Evolutionary conservation across 1,140 invertebrate species (phyloP).

Genomic region (Drosophila nannoptera): DNA sequence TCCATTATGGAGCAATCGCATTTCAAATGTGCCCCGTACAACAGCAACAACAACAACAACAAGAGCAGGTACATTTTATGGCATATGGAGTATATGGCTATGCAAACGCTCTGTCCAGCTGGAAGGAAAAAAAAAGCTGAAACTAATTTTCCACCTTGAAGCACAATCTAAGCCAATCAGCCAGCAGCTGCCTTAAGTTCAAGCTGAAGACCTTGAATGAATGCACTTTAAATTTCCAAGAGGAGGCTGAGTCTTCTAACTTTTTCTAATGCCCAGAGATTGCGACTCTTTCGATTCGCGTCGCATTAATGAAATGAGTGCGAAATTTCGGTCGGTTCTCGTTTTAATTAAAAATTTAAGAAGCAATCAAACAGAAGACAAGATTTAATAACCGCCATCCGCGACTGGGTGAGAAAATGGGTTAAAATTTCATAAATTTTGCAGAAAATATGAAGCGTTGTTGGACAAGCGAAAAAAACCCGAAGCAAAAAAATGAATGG

Average conservation of each 20-base stretch:
- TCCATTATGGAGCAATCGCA: conserved; percentile 61
- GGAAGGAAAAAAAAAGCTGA: conserved; percentile 34
- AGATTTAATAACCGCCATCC: conserved; percentile 62
- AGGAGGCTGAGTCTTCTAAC: too few relatives aligned
- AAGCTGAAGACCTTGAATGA: background rate
- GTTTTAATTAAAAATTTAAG: conserved; percentile 69
- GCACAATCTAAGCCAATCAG: conserved; percentile 52
- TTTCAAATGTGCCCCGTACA: conserved; percentile 36
- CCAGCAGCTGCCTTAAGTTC: conserved; percentile 20
- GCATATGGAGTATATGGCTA: conserved; percentile 3
- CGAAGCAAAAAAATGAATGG: conserved; percentile 16
- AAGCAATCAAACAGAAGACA: conserved; percentile 66
- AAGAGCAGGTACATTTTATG: conserved; percentile 9
- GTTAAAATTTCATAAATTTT: conserved; percentile 74
- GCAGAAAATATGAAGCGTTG: conserved; percentile 67
- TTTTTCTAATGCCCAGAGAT: too few relatives aligned
- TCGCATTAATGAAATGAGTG: too few relatives aligned
- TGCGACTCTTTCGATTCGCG: background rate
- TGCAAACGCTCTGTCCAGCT: conserved; percentile 25
- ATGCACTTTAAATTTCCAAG: too few relatives aligned
- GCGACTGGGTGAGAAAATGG: conserved; percentile 42
- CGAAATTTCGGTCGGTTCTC: too few relatives aligned
- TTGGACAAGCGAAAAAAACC: conserved; percentile 39
- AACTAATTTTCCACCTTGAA: conserved; percentile 62
- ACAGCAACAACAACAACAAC: conserved; percentile 15